Conservation (phyloP, 2,888 invertebrate genomes). For the Pachliopta kotzebuea region DNA sequence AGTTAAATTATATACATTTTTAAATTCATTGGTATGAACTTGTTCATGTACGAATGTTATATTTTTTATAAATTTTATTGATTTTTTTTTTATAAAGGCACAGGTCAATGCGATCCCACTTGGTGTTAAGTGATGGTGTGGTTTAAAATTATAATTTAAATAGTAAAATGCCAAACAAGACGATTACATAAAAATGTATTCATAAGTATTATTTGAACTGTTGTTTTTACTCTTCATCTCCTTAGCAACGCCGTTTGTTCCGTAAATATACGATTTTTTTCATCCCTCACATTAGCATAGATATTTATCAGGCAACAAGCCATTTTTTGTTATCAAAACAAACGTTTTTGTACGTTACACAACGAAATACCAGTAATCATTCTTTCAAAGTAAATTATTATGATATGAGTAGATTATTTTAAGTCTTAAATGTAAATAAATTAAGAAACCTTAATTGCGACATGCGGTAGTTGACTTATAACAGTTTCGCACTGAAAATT, state of each 20-base stretch:
- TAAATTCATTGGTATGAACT: too few species aligned
- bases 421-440: too few species aligned
- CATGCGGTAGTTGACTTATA: too few species aligned
- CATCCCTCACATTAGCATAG: constrained; percentile 26
- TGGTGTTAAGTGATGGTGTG: too few species aligned
- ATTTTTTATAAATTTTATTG: too few species aligned
- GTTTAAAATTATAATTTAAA: too few species aligned
- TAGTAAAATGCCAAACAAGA: neutral
- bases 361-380: constrained; percentile 8
- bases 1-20: too few species aligned
- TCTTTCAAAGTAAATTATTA: neutral
- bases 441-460: too few species aligned
- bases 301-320: constrained; percentile 17
- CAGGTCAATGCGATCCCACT: too few species aligned
- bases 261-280: constrained; percentile 9
- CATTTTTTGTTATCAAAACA: constrained; percentile 7
- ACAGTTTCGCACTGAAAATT: neutral
- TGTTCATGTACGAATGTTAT: too few species aligned
- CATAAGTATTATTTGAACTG: neutral
- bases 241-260: constrained; percentile 19
- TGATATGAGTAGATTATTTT: too few species aligned
- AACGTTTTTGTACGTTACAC: constrained; percentile 12
- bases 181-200: neutral
- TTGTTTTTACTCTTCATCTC: constrained; percentile 15
- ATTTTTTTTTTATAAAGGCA: too few species aligned